These are phyloP conservation scores for Odontothrips loti DNA, from an alignment of 2,888 invertebrate species.

Conservation along the genomic window DNA sequence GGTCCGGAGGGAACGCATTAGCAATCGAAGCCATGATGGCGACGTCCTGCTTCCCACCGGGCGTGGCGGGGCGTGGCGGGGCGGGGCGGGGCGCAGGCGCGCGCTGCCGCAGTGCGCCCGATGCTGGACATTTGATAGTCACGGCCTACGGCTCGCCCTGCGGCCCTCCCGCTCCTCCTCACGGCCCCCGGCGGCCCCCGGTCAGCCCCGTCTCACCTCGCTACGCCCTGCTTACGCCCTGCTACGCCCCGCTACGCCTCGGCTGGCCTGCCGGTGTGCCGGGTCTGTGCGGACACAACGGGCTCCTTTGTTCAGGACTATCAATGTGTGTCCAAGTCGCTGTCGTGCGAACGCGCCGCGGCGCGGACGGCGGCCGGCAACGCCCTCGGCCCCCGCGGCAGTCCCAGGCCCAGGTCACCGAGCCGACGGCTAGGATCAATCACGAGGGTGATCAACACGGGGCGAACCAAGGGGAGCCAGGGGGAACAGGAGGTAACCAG, in stretches of 20 bases:
- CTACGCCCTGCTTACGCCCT: neutral
- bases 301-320: slow-evolving; percentile 24
- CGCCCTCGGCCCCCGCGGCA: neutral
- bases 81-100: too few species aligned
- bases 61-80: too few species aligned
- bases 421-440: too few species aligned
- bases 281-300: neutral
- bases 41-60: neutral
- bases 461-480: neutral
- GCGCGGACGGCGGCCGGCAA: neutral
- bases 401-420: too few species aligned
- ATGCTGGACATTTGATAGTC: slow-evolving; percentile 25
- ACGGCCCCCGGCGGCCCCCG: neutral
- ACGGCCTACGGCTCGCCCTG: neutral
- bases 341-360: neutral
- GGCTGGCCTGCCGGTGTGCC: neutral
- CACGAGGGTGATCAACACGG: neutral
- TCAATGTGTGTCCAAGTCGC: slow-evolving; percentile 18
- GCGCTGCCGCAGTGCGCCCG: too few species aligned
- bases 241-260: slow-evolving; percentile 1
- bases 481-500: neutral
- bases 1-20: neutral
- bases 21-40: neutral
- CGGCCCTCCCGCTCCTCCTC: neutral
- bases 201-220: neutral